phyloP scores from a whole-genome alignment of 2,113 vertebrate genomes.

The Hippopotamus amphibius region DNA sequence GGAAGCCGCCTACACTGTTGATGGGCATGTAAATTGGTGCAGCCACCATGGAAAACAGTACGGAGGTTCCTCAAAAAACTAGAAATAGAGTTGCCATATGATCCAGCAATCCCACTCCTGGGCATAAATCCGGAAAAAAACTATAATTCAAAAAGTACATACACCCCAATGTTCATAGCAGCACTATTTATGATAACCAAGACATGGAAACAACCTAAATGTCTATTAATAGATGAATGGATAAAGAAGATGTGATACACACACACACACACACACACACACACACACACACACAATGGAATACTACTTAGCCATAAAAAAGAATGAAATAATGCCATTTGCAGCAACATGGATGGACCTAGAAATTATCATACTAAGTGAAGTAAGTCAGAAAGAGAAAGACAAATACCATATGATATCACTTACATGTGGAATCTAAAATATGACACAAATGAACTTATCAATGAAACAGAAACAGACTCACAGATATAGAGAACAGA shows the following conservation, averaged over 20 bases:
- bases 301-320: background rate
- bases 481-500: background rate
- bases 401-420: background rate
- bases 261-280: background rate
- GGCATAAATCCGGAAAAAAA: background rate
- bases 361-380: background rate
- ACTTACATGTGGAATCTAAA: background rate
- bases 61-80: background rate
- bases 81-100: background rate
- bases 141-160: background rate
- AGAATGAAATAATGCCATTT: too few relatives aligned
- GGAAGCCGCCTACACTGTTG: background rate
- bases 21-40: background rate
- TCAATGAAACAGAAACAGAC: background rate
- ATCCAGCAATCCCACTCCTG: background rate
- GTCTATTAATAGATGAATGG: background rate
- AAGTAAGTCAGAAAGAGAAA: background rate
- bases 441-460: background rate
- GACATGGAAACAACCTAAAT: fast-evolving
- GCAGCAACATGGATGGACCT: too few relatives aligned
- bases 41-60: background rate
- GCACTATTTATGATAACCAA: background rate
- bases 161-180: fast-evolving
- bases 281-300: background rate
- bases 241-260: background rate